A percentile compares a stretch with the other conserved stretches of the same genome.
Conservation (phyloP, 2,797 vertebrate genomes). For the Micropoecilia bifurca region DNA sequence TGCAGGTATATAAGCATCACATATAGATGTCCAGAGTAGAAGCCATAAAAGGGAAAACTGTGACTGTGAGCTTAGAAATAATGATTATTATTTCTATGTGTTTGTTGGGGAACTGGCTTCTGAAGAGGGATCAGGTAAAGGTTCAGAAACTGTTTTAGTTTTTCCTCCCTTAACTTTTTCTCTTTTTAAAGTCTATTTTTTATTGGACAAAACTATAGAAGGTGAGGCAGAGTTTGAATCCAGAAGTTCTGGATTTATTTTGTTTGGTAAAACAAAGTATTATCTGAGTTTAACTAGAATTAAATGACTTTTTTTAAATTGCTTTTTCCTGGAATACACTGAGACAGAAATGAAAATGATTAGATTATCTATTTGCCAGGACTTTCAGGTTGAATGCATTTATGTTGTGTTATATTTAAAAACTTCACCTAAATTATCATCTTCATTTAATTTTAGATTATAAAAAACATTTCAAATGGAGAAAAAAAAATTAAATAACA, state of each 20-base stretch:
- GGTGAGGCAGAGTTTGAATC: not conserved
- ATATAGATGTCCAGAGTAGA: not conserved
- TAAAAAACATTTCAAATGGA: not conserved
- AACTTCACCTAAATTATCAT: too few species aligned
- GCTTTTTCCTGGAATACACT: too few species aligned
- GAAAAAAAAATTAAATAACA: not conserved
- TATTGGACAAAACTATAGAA: not conserved
- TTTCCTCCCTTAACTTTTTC: not conserved
- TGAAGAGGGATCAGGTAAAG: not conserved
- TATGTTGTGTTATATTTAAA: too few species aligned
- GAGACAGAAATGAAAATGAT: too few species aligned
- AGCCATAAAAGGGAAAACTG: not conserved
- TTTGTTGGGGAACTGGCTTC: not conserved
- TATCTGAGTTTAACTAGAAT: not conserved
- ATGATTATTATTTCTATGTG: not conserved
- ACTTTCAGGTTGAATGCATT: too few species aligned
- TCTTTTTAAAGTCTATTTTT: not conserved
- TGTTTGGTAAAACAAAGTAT: not conserved
- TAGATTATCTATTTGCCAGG: too few species aligned
- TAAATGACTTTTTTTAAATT: too few species aligned
- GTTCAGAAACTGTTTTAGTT: not conserved
- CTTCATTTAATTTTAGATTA: too few species aligned
- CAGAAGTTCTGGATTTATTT: not conserved
- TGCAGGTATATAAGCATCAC: not conserved
- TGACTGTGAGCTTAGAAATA: not conserved